Evolutionary conservation across 2,888 invertebrate species (phyloP).

Genomic region (Girardia tigrina): DNA sequence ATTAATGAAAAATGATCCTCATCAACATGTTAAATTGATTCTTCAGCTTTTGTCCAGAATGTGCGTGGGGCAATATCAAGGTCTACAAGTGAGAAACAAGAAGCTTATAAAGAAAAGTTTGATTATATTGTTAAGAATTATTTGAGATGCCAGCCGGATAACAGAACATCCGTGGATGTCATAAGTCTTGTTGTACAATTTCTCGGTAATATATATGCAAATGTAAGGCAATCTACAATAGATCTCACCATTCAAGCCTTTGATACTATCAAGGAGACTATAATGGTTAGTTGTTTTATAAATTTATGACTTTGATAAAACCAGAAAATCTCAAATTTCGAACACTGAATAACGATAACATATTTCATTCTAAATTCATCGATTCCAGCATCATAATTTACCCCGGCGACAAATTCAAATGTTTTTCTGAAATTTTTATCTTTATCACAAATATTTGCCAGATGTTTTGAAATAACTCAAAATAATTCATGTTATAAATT

Average conservation of each 20-base stretch:
- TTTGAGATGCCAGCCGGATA: background rate
- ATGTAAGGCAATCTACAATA: background rate
- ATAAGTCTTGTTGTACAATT: background rate
- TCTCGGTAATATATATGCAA: constrained; percentile 1
- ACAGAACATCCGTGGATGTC: background rate
- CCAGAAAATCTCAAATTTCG: no score
- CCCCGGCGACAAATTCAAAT: no score
- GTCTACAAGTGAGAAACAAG: background rate
- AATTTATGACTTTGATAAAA: no score
- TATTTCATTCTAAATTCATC: no score
- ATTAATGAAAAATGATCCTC: constrained; percentile 5
- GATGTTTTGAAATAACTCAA: no score
- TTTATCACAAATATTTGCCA: no score
- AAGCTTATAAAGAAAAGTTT: background rate
- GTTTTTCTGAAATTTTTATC: no score
- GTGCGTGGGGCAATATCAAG: constrained; percentile 16
- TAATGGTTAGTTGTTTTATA: no score
- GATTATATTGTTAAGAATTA: background rate
- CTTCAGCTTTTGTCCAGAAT: constrained; percentile 6
- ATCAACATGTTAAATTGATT: constrained; percentile 11
- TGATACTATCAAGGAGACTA: constrained; percentile 4
- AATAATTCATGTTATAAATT: no score
- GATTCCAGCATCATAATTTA: no score
- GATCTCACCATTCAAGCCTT: background rate
- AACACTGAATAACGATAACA: no score